These are phyloP conservation scores for Drosophila colorata DNA, from an alignment of 2,888 invertebrate genomes.

Conservation along the genomic window DNA sequence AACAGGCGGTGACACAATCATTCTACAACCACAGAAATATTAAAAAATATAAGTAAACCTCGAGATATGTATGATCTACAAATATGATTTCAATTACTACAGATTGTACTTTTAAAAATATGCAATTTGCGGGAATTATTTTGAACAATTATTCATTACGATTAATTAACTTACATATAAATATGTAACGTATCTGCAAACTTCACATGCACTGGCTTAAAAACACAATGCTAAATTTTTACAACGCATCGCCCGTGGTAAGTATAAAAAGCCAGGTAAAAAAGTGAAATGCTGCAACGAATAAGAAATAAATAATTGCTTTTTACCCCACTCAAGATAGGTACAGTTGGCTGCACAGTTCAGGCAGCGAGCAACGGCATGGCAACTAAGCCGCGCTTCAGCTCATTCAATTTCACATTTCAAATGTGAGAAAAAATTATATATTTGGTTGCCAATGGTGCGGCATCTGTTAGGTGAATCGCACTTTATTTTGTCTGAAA, in stretches of 20 bases:
- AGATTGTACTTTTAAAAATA: background rate
- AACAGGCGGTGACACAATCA: too few relatives aligned
- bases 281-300: slow-evolving; percentile 70
- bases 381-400: slow-evolving; percentile 56
- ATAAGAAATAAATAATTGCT: slow-evolving; percentile 55
- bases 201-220: slow-evolving; percentile 20
- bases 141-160: slow-evolving; percentile 33
- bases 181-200: slow-evolving; percentile 33
- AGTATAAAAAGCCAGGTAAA: slow-evolving; percentile 43
- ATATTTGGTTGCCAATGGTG: slow-evolving; percentile 40
- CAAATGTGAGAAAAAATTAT: slow-evolving; percentile 59
- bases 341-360: slow-evolving; percentile 61
- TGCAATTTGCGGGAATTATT: slow-evolving; percentile 36
- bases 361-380: slow-evolving; percentile 38
- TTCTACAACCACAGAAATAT: too few relatives aligned
- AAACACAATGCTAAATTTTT: slow-evolving; percentile 56
- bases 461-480: slow-evolving; percentile 19
- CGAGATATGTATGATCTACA: background rate
- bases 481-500: slow-evolving; percentile 34
- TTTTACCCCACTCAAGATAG: slow-evolving; percentile 36
- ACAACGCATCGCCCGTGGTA: slow-evolving; percentile 52
- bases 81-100: background rate
- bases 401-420: slow-evolving; percentile 59
- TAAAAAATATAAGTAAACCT: too few relatives aligned
- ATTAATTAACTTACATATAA: slow-evolving; percentile 24